Base-by-base conservation (phyloP, 2,888 invertebrate genomes). In the Dorcus hopei region DNA sequence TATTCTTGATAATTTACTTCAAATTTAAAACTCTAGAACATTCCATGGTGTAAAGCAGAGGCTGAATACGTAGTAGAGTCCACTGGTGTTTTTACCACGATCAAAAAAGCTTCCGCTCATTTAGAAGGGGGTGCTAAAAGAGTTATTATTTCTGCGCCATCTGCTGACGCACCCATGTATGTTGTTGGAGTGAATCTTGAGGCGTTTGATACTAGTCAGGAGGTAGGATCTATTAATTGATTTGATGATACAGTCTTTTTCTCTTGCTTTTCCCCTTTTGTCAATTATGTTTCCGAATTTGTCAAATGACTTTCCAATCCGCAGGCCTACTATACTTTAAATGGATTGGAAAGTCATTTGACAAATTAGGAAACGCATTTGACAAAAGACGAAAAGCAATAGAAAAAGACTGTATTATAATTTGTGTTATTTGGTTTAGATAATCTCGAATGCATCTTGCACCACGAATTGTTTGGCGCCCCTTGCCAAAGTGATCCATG, bases 401-500 rank as follows among this genome's bases (percentile, higher is more conserved):
- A n/a, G n/a, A n/a, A n/a, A n/a, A n/a, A n/a, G n/a, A n/a, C n/a
- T n/a, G n/a, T n/a, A 14, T 41, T 41, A 9, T 41, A 9, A 41
- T 41, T 41, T 41, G 3, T 41, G 1, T n/a, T n/a, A 38, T 45
- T 52, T 42, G 43, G 26, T n/a, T 40, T 53, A 74, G 72, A 74
- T 95, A 59, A 89, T 95, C 65, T 94, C 94, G 65, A 98, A 98
- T 75, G 98, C 98, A 49, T 97, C 97, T 16, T 99, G 98, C 85
- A 99, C 98, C 61, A 99, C 98, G 76, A 98, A 98, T 83, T 97
- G 97, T 78, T 84, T 99, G 70, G 98, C 98, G 68, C 98, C 98
- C 47, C 82, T 98, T 57, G 97, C 97, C 70, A 98, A 99, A 80
- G 96, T 99, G 65, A 88, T 99, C 77, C 85, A 98, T 74, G 97